These are phyloP conservation scores for Anastrepha ludens DNA, from an alignment of 1,140 invertebrate species.

Conservation along the genomic window DNA sequence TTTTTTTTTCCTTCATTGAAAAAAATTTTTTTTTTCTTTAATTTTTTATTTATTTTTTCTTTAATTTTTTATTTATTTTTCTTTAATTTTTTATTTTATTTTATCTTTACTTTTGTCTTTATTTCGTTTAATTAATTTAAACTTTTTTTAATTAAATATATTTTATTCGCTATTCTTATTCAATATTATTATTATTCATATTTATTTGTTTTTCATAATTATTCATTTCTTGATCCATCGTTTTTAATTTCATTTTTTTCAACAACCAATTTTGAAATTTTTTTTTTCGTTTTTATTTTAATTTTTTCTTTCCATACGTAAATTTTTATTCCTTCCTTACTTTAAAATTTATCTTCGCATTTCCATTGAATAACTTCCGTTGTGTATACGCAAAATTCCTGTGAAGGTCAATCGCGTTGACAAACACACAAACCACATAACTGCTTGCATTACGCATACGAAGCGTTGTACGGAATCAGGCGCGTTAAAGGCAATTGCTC, in stretches of 20 bases:
- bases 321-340: not conserved
- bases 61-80: not conserved
- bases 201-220: not conserved
- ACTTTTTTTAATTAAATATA: too few species aligned
- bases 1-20: not conserved
- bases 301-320: not conserved
- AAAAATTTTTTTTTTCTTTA: too few species aligned
- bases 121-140: too few species aligned
- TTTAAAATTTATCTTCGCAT: not conserved
- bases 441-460: conserved; percentile 7
- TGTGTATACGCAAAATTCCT: not conserved
- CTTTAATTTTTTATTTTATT: not conserved
- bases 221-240: not conserved
- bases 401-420: conserved; percentile 27
- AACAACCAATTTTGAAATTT: not conserved
- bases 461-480: not conserved
- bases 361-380: conserved; percentile 44
- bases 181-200: too few species aligned
- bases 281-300: not conserved
- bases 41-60: not conserved
- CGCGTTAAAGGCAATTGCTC: not conserved
- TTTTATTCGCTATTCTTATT: too few species aligned
- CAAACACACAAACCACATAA: not conserved
- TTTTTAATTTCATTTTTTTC: not conserved
- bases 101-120: too few species aligned